A percentile compares a stretch with the other conserved stretches of the same genome.
Conservation (phyloP, 2,113 vertebrate genomes). For the Equus quagga region DNA sequence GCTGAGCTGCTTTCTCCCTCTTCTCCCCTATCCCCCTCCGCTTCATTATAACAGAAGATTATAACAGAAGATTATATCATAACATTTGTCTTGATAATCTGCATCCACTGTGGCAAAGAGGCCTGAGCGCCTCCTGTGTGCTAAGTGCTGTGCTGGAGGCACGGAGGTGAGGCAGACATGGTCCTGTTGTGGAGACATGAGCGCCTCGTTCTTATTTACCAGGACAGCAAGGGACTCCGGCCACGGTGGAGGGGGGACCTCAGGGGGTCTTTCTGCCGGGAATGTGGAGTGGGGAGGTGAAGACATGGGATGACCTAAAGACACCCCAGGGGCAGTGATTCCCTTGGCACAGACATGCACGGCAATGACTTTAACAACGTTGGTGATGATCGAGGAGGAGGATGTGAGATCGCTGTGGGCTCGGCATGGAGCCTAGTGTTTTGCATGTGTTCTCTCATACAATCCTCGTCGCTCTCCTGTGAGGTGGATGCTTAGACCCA, state of each 20-base stretch:
- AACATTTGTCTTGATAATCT: not conserved
- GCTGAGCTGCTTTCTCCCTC: not conserved
- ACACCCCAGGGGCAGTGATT: not conserved
- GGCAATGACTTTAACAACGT: not conserved
- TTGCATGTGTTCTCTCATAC: rapidly evolving
- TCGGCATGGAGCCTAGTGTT: not conserved
- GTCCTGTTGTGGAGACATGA: rapidly evolving
- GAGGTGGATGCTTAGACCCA: not conserved
- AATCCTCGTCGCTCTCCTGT: too few relatives aligned
- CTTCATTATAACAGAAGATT: too few relatives aligned
- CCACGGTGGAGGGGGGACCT: not conserved
- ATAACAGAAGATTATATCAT: too few relatives aligned
- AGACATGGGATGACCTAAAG: not conserved
- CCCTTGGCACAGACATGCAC: not conserved
- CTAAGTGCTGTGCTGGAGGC: not conserved
- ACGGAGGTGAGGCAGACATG: not conserved
- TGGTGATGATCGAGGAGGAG: not conserved
- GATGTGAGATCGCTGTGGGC: rapidly evolving
- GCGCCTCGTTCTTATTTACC: not conserved
- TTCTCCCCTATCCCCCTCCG: too few relatives aligned
- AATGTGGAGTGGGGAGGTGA: not conserved
- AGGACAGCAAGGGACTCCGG: not conserved
- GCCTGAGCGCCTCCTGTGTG: not conserved
- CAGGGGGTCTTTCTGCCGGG: not conserved
- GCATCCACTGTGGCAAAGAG: not conserved